Evolutionary conservation across 2,888 invertebrate species (phyloP).

Genomic region (Desoria tigrina): DNA sequence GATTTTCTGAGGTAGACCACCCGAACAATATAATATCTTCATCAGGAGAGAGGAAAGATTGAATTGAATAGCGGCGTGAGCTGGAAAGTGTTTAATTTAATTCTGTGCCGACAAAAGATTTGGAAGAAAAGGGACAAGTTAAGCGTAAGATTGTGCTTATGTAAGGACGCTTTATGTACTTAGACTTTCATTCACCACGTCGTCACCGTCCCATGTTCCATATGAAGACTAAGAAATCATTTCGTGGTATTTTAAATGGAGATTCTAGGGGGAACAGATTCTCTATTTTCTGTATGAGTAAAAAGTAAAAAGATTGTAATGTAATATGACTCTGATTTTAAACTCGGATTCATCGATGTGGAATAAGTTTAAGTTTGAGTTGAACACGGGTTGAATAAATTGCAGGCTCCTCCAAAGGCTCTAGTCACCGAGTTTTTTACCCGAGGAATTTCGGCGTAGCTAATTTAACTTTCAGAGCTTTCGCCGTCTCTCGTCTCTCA

Average conservation of each 20-base stretch:
- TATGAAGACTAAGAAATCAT: too few relatives aligned
- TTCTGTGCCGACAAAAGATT: slow-evolving; percentile 41
- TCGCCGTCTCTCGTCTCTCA: neutral
- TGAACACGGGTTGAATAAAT: slow-evolving; percentile 32
- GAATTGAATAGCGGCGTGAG: slow-evolving; percentile 35
- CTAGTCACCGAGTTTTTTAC: neutral
- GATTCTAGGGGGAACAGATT: too few relatives aligned
- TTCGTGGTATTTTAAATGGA: too few relatives aligned
- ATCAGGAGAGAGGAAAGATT: slow-evolving; percentile 22
- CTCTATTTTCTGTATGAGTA: too few relatives aligned
- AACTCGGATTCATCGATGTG: slow-evolving; percentile 29
- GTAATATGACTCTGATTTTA: too few relatives aligned
- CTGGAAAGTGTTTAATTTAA: slow-evolving; percentile 48
- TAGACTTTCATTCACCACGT: too few relatives aligned
- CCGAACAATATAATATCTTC: slow-evolving; percentile 41
- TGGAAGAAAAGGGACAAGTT: slow-evolving; percentile 16
- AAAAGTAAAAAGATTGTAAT: too few relatives aligned
- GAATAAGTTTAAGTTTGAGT: slow-evolving; percentile 17
- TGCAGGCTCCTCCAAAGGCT: slow-evolving; percentile 3
- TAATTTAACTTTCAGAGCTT: slow-evolving; percentile 30
- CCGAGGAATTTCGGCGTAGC: slow-evolving; percentile 26
- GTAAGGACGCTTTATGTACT: too few relatives aligned
- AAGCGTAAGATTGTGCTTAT: slow-evolving; percentile 16
- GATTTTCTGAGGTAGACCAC: slow-evolving; percentile 33
- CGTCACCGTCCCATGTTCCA: too few relatives aligned